A percentile compares a stretch with the other conserved stretches of the same genome.
These are phyloP conservation scores for Kryphioiulus occultus DNA, from an alignment of 2,888 invertebrate genomes.

Conservation along the genomic window DNA sequence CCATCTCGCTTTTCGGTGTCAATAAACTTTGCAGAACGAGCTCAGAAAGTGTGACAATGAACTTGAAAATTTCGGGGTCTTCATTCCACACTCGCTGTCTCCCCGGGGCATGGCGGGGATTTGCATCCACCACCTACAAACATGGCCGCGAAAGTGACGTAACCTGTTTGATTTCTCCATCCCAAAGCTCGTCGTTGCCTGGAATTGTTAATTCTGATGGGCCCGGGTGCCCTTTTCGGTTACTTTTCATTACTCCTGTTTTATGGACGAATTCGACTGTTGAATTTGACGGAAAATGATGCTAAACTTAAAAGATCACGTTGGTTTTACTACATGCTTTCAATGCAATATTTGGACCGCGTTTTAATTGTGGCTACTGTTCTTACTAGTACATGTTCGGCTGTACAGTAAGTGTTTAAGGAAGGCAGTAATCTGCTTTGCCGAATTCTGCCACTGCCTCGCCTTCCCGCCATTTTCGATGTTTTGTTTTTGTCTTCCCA, in stretches of 20 bases:
- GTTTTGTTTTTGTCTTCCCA: not conserved
- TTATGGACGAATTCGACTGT: too few relatives aligned
- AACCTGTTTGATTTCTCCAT: not conserved
- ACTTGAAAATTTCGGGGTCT: slow-evolving; percentile 44
- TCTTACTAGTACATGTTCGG: too few relatives aligned
- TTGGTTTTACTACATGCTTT: too few relatives aligned
- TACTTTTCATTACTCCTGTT: too few relatives aligned
- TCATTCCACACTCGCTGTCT: slow-evolving; percentile 11
- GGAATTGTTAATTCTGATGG: not conserved
- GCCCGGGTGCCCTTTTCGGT: not conserved
- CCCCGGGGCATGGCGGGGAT: slow-evolving; percentile 25
- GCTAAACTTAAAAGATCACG: too few relatives aligned
- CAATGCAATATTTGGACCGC: too few relatives aligned
- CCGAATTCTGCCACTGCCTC: not conserved
- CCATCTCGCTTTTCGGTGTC: slow-evolving; percentile 42
- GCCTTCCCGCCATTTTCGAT: not conserved
- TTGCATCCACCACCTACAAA: slow-evolving; percentile 35
- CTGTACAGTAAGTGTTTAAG: too few relatives aligned
- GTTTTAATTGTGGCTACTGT: too few relatives aligned
- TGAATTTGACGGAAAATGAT: too few relatives aligned
- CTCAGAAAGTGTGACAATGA: slow-evolving; percentile 49
- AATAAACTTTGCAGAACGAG: slow-evolving; percentile 43
- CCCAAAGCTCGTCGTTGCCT: not conserved
- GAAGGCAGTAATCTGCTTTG: not conserved
- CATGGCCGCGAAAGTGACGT: not conserved